A percentile compares a stretch with the other conserved stretches of the same genome.
These are phyloP conservation scores for Stenopsyche tienmushanensis DNA, from an alignment of 1,140 invertebrate species.

Conservation along the genomic window DNA sequence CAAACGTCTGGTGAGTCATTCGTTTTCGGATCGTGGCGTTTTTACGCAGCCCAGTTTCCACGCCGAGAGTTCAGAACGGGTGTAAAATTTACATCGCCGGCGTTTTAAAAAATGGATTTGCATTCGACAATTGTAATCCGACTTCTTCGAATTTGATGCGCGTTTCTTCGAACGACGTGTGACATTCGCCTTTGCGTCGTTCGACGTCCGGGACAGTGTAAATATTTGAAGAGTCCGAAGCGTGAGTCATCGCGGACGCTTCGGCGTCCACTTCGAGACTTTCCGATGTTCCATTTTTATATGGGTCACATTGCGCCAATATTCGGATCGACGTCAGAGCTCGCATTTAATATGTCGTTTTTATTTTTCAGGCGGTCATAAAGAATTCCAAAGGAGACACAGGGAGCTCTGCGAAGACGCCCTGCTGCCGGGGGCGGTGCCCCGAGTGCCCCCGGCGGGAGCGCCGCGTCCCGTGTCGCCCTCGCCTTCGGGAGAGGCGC, in stretches of 20 bases:
- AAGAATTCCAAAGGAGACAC: conserved; percentile 67
- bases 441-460: conserved; percentile 42
- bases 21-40: conserved; percentile 21
- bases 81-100: no score
- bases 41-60: conserved; percentile 28
- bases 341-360: not conserved
- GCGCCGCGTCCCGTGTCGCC: conserved; percentile 47
- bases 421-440: conserved; percentile 49
- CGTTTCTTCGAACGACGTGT: no score
- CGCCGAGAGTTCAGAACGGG: conserved; percentile 7
- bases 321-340: not conserved
- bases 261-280: not conserved
- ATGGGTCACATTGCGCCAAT: not conserved
- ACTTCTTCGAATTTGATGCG: no score
- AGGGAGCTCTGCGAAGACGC: conserved; percentile 66
- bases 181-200: no score
- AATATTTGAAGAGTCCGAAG: not conserved
- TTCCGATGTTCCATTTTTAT: not conserved
- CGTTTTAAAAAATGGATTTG: no score
- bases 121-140: no score
- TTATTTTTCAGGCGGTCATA: conserved; percentile 64
- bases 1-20: conserved; percentile 24
- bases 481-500: conserved; percentile 44
- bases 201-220: not conserved
- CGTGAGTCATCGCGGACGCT: not conserved